phyloP scores from a whole-genome alignment of 2,113 vertebrate species.

The Columba livia region DNA sequence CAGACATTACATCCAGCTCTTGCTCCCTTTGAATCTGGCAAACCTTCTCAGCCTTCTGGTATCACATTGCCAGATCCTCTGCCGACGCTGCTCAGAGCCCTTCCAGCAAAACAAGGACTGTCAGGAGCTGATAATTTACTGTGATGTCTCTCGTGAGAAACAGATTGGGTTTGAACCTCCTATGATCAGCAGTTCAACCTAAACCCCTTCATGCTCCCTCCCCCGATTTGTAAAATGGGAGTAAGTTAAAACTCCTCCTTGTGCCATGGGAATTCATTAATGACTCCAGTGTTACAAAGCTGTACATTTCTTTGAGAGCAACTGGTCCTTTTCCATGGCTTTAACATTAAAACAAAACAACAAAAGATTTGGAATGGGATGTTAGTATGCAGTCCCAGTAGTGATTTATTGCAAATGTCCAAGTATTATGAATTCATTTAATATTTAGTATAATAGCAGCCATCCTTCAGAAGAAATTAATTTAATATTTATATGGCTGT shows the following conservation, averaged over 20 bases:
- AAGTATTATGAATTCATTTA: constrained; percentile 50
- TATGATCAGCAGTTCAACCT: background rate
- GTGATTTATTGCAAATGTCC: constrained; percentile 34
- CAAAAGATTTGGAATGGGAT: background rate
- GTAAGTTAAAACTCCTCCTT: background rate
- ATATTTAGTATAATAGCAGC: constrained; percentile 40
- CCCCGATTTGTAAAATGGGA: background rate
- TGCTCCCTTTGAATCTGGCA: background rate
- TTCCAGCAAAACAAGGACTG: background rate
- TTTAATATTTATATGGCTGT: constrained; percentile 11
- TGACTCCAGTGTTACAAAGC: background rate
- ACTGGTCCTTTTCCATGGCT: background rate
- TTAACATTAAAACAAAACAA: background rate
- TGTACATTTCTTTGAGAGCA: background rate
- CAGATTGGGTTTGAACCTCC: background rate
- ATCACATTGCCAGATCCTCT: background rate
- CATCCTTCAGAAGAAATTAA: constrained; percentile 38
- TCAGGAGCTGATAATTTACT: constrained; percentile 9
- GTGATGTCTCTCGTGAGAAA: background rate
- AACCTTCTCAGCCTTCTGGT: background rate
- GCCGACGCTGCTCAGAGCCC: background rate
- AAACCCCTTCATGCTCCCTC: background rate
- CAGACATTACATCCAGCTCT: background rate
- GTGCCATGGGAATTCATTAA: background rate
- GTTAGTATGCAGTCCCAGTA: background rate